Percentiles rank a stretch among this genome's conserved stretches.
phyloP scores from a whole-genome alignment of 2,113 vertebrate genomes.

The Piliocolobus tephrosceles region DNA sequence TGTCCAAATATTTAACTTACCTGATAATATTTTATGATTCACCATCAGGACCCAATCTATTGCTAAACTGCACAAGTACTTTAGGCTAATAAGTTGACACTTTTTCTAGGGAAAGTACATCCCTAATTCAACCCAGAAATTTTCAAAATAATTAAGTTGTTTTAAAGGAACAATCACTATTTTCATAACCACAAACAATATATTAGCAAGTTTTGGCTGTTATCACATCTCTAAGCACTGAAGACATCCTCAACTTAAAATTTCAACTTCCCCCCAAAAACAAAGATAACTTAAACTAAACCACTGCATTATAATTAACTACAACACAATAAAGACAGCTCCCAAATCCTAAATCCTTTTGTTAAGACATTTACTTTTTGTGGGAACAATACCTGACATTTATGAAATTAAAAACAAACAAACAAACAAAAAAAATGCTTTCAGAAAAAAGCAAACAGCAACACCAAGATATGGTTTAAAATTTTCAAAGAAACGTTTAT shows the following conservation, averaged over 20 bases:
- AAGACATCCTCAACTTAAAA: slow-evolving; percentile 8
- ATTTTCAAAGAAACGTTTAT: neutral
- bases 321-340: slow-evolving; percentile 13
- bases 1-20: slow-evolving; percentile 20
- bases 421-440: neutral
- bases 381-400: neutral
- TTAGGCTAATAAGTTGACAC: neutral
- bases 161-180: slow-evolving; percentile 34
- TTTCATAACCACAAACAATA: slow-evolving; percentile 34
- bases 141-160: neutral
- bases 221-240: slow-evolving; percentile 4
- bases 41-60: slow-evolving; percentile 5
- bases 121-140: neutral
- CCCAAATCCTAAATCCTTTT: neutral
- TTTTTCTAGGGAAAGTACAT: neutral
- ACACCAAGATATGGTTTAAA: neutral
- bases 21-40: slow-evolving; percentile 15
- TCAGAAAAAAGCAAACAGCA: slow-evolving; percentile 7
- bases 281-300: slow-evolving; percentile 37
- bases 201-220: neutral
- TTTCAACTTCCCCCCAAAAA: neutral
- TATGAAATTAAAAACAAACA: slow-evolving; percentile 19
- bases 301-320: neutral
- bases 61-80: neutral
- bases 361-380: neutral